phyloP scores from a whole-genome alignment of 2,113 vertebrate species.

The Clarias batrachus region DNA sequence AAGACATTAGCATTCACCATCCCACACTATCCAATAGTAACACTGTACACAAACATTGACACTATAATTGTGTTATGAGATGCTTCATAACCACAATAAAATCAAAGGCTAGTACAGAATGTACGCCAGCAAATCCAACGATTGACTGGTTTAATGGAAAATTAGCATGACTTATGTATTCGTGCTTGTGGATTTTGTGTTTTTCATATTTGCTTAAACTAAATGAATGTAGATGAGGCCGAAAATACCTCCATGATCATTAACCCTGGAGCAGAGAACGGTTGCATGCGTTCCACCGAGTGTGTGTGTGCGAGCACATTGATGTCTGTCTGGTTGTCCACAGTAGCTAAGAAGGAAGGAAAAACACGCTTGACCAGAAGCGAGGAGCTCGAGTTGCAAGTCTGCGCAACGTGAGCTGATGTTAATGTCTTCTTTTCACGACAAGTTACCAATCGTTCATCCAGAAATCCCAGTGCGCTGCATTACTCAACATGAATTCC shows the following conservation, averaged over 20 bases:
- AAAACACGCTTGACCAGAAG: slow-evolving; percentile 22
- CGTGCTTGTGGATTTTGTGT: not conserved
- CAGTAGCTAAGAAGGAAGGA: slow-evolving; percentile 20
- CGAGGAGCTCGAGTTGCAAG: slow-evolving; percentile 6
- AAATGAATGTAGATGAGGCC: not conserved
- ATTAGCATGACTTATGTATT: not conserved
- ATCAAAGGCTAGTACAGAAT: not conserved
- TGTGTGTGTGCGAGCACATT: not conserved
- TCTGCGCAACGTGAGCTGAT: slow-evolving; percentile 8
- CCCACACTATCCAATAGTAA: not conserved
- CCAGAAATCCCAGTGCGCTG: slow-evolving; percentile 24
- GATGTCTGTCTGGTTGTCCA: slow-evolving; percentile 16
- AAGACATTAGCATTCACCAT: not conserved
- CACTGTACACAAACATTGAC: not conserved
- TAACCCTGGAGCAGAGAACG: not conserved
- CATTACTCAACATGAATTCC: slow-evolving; percentile 37
- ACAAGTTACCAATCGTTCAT: slow-evolving; percentile 21
- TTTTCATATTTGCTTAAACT: not conserved
- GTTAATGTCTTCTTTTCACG: slow-evolving; percentile 34
- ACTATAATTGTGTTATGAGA: not conserved
- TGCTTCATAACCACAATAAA: not conserved
- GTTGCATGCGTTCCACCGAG: not conserved
- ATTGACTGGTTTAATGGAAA: not conserved
- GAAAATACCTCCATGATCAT: not conserved
- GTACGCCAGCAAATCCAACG: not conserved